Conservation (phyloP, 2,113 vertebrate species). For the Suricata suricatta region DNA sequence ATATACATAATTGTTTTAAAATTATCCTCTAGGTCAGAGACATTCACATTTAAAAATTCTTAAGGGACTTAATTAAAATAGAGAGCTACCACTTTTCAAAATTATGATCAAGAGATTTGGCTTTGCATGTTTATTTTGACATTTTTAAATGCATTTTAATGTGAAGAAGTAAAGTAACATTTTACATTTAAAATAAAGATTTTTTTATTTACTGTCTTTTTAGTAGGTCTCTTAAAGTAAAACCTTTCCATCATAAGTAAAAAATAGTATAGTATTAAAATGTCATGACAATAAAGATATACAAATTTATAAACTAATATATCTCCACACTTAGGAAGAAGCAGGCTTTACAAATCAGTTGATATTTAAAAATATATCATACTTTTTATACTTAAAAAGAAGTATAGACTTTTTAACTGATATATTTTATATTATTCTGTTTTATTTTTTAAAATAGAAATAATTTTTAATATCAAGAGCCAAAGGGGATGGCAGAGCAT, state of each 20-base stretch:
- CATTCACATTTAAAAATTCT: conserved; percentile 60
- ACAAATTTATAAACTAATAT: conserved; percentile 35
- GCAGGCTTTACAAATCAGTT: not conserved
- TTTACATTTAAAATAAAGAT: conserved; percentile 36
- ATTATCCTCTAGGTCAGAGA: conserved; percentile 25
- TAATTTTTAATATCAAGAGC: not conserved
- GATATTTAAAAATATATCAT: not conserved
- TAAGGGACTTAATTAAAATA: conserved; percentile 72
- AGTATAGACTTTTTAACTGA: too few species aligned
- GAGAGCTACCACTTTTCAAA: conserved; percentile 47
- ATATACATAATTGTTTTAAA: conserved; percentile 32
- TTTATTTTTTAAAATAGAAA: not conserved
- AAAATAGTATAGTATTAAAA: conserved; percentile 34
- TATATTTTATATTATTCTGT: too few species aligned
- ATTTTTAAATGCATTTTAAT: conserved; percentile 61
- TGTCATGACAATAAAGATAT: not conserved
- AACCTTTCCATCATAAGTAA: conserved; percentile 22
- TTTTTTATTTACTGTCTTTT: conserved; percentile 26
- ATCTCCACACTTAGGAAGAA: not conserved
- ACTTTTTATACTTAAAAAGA: not conserved
- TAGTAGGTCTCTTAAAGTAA: not conserved
- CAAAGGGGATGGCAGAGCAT: not conserved
- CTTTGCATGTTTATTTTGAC: conserved; percentile 55
- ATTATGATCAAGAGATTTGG: conserved; percentile 48
- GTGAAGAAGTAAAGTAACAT: conserved; percentile 39